Conservation (phyloP, 2,888 invertebrate species). For the Phania funesta region DNA sequence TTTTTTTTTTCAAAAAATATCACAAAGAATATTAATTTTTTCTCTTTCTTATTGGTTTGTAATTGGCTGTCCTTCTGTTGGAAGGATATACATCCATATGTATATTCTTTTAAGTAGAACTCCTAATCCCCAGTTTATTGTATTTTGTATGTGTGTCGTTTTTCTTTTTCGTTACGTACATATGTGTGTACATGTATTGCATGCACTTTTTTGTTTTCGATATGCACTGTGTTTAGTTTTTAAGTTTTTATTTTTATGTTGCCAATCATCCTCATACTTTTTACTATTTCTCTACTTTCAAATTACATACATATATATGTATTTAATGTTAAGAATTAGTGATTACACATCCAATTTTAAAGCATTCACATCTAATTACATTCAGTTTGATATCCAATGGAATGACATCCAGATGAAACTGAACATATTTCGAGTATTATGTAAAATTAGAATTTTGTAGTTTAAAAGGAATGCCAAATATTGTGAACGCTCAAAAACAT, state of each 20-base stretch:
- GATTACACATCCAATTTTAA: too few relatives aligned
- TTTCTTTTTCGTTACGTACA: neutral
- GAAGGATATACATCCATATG: neutral
- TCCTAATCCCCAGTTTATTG: neutral
- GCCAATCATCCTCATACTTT: slow-evolving; percentile 8
- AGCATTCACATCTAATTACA: too few relatives aligned
- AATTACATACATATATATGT: too few relatives aligned
- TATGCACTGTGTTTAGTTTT: neutral
- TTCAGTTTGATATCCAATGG: too few relatives aligned
- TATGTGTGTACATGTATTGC: neutral
- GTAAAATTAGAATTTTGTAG: too few relatives aligned
- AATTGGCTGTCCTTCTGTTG: neutral
- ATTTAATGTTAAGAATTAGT: too few relatives aligned
- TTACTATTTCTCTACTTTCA: neutral
- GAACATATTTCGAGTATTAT: too few relatives aligned
- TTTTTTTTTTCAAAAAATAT: neutral
- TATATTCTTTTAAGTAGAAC: neutral
- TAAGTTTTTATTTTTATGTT: slow-evolving; percentile 11
- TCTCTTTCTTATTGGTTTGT: neutral
- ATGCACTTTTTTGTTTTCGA: neutral
- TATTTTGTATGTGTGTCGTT: neutral
- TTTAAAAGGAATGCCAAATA: too few relatives aligned
- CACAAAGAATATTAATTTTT: neutral
- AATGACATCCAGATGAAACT: too few relatives aligned
- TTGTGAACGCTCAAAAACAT: too few relatives aligned